These are phyloP conservation scores for Callinectes sapidus DNA, from an alignment of 2,888 invertebrate genomes.

Conservation along the genomic window DNA sequence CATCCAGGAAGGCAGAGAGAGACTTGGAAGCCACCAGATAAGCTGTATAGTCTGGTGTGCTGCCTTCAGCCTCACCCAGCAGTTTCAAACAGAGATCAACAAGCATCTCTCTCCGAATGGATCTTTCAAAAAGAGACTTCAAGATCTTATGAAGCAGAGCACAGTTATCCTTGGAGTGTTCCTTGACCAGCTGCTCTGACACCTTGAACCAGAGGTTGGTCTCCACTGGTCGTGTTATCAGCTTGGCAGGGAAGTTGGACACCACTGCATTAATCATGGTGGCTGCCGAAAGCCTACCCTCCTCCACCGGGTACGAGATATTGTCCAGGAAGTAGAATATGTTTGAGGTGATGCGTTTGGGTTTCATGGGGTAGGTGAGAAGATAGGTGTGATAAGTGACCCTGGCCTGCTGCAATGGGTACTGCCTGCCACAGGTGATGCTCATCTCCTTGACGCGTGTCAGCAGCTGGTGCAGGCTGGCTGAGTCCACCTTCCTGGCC, in stretches of 20 bases:
- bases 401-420: conserved; percentile 63
- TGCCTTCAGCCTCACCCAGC: conserved; percentile 33
- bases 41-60: conserved; percentile 49
- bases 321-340: conserved; percentile 67
- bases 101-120: conserved; percentile 50
- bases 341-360: conserved; percentile 1
- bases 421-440: conserved; percentile 44
- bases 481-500: conserved; percentile 75
- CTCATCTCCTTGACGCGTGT: conserved; percentile 74
- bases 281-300: conserved; percentile 61
- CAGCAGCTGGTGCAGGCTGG: conserved; percentile 73
- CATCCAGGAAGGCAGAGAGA: conserved; percentile 62
- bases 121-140: conserved; percentile 56
- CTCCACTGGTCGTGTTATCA: conserved; percentile 49
- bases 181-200: conserved; percentile 63
- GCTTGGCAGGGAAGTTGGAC: conserved; percentile 56
- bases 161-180: conserved; percentile 55
- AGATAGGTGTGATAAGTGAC: conserved; percentile 65
- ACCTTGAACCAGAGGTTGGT: conserved; percentile 58
- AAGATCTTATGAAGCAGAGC: conserved; percentile 54
- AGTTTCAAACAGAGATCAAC: conserved; percentile 62
- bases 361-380: conserved; percentile 63
- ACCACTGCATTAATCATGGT: conserved; percentile 65
- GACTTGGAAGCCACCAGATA: conserved; percentile 53
- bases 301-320: conserved; percentile 48